phyloP scores from a whole-genome alignment of 2,888 invertebrate genomes.

The Fabriciana adippe region DNA sequence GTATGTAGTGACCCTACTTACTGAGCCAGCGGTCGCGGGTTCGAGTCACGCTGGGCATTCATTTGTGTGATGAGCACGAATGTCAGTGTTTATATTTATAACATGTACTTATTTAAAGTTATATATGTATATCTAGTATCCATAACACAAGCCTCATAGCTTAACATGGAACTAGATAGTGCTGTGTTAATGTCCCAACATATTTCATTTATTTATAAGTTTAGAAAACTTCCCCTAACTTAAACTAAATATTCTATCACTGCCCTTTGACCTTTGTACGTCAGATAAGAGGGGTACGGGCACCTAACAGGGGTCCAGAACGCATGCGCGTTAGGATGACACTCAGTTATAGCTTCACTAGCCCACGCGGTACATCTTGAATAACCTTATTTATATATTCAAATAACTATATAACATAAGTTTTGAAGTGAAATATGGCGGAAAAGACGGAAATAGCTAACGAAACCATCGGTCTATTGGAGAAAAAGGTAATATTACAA shows the following conservation, averaged over 20 bases:
- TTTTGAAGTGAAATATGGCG: constrained; percentile 51
- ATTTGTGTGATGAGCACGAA: too few species aligned
- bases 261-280: constrained; percentile 4
- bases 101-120: too few species aligned
- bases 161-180: too few species aligned
- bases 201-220: too few species aligned
- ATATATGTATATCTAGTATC: too few species aligned
- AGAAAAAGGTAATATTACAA: constrained; percentile 73
- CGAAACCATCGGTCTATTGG: constrained; percentile 67
- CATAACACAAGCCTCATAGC: too few species aligned
- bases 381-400: constrained; percentile 25
- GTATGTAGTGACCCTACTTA: too few species aligned
- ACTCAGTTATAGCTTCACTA: constrained; percentile 31
- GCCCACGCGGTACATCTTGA: constrained; percentile 26
- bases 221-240: constrained; percentile 10
- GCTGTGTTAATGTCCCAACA: too few species aligned
- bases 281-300: constrained; percentile 19
- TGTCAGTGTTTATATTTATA: too few species aligned
- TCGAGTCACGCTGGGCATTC: too few species aligned
- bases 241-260: not conserved
- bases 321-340: constrained; percentile 39
- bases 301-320: constrained; percentile 28
- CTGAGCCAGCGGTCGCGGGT: too few species aligned
- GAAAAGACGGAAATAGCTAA: constrained; percentile 53
- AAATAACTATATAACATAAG: constrained; percentile 17